A percentile compares a stretch with the other conserved stretches of the same genome.
These are phyloP conservation scores for Porites lutea DNA, from an alignment of 64 coral and sea anemone genomes.

Conservation along the genomic window DNA sequence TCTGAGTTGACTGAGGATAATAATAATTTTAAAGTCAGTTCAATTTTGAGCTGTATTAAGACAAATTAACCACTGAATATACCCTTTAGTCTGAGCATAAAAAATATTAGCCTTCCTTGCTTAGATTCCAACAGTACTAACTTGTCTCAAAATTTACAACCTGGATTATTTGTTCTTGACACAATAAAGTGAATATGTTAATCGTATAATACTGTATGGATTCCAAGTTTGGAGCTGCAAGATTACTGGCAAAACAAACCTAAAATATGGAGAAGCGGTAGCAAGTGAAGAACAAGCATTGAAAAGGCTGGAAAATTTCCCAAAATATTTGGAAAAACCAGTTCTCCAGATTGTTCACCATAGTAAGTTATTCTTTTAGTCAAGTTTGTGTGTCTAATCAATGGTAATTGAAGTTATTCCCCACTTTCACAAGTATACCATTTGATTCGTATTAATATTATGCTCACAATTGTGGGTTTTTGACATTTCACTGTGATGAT, in stretches of 20 bases:
- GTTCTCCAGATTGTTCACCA: slow-evolving; percentile 76
- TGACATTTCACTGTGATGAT: no score
- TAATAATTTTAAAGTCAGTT: no score
- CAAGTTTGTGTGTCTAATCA: no score
- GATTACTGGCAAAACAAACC: slow-evolving; percentile 68
- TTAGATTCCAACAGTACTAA: background rate
- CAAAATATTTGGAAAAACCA: slow-evolving; percentile 81
- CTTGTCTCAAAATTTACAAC: background rate
- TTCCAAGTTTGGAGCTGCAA: slow-evolving; percentile 92
- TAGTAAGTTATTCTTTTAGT: slow-evolving; percentile 63
- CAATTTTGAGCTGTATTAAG: no score
- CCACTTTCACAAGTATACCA: no score
- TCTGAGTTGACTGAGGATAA: no score
- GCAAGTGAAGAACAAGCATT: slow-evolving; percentile 68
- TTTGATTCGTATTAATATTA: no score
- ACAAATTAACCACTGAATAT: no score
- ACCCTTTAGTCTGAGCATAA: no score
- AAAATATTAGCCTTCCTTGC: no score
- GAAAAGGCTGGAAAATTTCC: slow-evolving; percentile 72
- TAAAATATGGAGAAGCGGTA: slow-evolving; percentile 77
- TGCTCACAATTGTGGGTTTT: no score
- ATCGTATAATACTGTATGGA: slow-evolving; percentile 75
- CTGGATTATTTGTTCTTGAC: slow-evolving; percentile 4
- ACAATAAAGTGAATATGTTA: slow-evolving; percentile 78
- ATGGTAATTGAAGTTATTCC: no score